Conservation (phyloP, 2,113 vertebrate genomes). For the Corydoras maculifer region DNA sequence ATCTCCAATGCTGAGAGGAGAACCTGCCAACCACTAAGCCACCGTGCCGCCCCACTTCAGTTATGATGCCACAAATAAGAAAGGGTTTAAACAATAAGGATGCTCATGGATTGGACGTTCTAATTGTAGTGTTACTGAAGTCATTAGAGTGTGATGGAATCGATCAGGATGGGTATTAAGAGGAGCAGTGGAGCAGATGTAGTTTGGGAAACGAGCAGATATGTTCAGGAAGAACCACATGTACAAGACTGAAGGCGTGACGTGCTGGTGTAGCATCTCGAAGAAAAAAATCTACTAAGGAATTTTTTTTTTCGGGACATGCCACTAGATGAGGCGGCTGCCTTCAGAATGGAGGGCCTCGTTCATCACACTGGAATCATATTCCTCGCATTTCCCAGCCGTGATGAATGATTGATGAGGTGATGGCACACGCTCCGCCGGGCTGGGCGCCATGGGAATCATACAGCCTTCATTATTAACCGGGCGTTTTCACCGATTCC, state of each 20-base stretch:
- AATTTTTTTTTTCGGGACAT: not conserved
- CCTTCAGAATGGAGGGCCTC: conserved; percentile 1
- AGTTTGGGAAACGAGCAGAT: too few relatives aligned
- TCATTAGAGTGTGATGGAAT: not conserved
- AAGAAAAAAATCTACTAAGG: not conserved
- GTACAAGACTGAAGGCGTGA: not conserved
- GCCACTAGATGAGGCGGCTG: not conserved
- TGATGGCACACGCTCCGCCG: conserved; percentile 33
- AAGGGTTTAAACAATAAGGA: too few relatives aligned
- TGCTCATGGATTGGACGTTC: too few relatives aligned
- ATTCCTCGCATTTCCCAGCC: conserved; percentile 34
- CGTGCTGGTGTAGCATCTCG: not conserved
- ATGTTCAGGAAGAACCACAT: too few relatives aligned
- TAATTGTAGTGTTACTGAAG: not conserved
- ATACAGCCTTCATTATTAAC: conserved; percentile 32
- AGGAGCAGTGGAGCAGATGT: too few relatives aligned
- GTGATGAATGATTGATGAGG: conserved; percentile 46
- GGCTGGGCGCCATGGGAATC: conserved; percentile 21
- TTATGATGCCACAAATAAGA: too few relatives aligned
- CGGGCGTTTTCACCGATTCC: conserved; percentile 20
- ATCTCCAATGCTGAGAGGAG: too few relatives aligned
- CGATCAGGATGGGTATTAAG: not conserved
- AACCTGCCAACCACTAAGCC: too few relatives aligned
- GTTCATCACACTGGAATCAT: conserved; percentile 29
- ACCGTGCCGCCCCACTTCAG: too few relatives aligned